phyloP scores from a whole-genome alignment of 2,888 invertebrate genomes.

The Cephalotes varians region DNA sequence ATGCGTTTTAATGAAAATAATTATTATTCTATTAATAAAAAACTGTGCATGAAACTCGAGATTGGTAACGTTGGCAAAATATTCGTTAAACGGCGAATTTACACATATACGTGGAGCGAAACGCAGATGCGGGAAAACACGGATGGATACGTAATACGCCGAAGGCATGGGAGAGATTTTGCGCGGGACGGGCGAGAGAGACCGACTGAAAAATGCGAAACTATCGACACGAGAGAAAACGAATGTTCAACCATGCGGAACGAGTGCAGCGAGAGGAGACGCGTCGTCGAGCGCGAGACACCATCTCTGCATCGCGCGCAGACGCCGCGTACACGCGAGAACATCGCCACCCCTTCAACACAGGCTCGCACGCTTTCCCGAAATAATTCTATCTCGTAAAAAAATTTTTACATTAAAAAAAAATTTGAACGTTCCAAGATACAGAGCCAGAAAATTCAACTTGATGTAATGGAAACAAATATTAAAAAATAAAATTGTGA shows the following conservation, averaged over 20 bases:
- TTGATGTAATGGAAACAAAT: background rate
- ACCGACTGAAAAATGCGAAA: conserved; percentile 70
- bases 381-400: conserved; percentile 34
- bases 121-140: conserved; percentile 51
- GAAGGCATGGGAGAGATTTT: conserved; percentile 60
- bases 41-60: background rate
- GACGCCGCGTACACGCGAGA: conserved; percentile 14
- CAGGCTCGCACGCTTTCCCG: background rate
- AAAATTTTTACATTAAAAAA: conserved; percentile 10
- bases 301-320: conserved; percentile 52
- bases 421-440: background rate
- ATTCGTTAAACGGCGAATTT: conserved; percentile 14
- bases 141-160: conserved; percentile 54
- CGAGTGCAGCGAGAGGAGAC: conserved; percentile 57
- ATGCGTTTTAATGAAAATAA: background rate
- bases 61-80: background rate
- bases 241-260: conserved; percentile 74
- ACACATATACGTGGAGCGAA: background rate
- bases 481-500: background rate
- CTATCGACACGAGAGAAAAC: conserved; percentile 70
- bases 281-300: conserved; percentile 61
- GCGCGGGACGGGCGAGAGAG: conserved; percentile 8
- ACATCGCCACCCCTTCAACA: background rate
- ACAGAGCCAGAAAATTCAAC: background rate
- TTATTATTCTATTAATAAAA: background rate